Evolutionary conservation across 2,797 vertebrate species (phyloP).

Genomic region (Vultur gryphus): DNA sequence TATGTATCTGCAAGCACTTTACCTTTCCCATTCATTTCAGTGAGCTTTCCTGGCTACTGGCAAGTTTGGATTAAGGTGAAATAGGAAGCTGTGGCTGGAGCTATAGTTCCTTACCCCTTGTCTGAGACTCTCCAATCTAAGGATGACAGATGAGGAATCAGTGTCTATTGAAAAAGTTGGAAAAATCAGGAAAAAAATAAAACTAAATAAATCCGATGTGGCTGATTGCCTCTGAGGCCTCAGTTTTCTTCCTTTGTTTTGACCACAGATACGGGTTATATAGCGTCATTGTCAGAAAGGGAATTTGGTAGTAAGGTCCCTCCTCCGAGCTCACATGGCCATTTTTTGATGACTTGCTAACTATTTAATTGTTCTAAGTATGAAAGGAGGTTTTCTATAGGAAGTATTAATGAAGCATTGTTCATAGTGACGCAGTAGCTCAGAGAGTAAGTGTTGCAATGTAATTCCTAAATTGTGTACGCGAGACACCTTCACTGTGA

Average conservation of each 20-base stretch:
- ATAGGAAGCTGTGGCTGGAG: not conserved
- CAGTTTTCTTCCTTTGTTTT: not conserved
- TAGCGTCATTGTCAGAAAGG: not conserved
- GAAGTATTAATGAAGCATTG: not conserved
- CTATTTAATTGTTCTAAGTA: not conserved
- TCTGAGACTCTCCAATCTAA: not conserved
- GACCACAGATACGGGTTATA: not conserved
- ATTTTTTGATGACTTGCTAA: not conserved
- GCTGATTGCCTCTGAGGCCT: not conserved
- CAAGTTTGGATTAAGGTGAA: not conserved
- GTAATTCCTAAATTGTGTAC: not conserved
- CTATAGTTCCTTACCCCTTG: not conserved
- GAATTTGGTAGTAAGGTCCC: not conserved
- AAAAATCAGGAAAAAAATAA: not conserved
- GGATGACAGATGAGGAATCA: not conserved
- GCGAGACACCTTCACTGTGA: not conserved
- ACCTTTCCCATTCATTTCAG: not conserved
- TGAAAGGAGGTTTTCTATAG: not conserved
- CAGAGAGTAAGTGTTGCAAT: not conserved
- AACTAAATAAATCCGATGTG: not conserved
- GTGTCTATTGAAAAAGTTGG: not conserved
- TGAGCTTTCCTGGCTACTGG: not conserved
- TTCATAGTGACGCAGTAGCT: not conserved
- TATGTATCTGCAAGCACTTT: not conserved
- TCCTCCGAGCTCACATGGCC: not conserved